Evolutionary conservation across 2,113 vertebrate species (phyloP), one percentile per base, ranked within the genome.

Genomic region (Caloenas nicobarica): DNA sequence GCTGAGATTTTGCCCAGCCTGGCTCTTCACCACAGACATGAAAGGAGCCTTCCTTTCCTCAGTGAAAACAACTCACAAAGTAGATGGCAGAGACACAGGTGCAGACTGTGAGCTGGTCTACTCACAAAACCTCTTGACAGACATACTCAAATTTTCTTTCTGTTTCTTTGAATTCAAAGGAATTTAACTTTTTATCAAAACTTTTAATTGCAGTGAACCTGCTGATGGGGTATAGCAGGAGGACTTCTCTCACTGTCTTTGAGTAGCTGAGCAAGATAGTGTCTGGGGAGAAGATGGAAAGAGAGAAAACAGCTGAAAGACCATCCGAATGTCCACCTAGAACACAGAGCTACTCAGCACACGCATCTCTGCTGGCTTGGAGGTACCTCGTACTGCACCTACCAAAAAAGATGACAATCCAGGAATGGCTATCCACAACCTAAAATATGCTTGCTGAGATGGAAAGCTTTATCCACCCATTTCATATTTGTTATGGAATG

Each of bases 21-120:
- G 18, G 4, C 2, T 82, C 36, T 81, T 79, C 54, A 51, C 14
- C 0, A 0, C 28, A 70, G 33, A 33, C 3, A 14, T 31, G 29
- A 50, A 60, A 65, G 10, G 2, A 72, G 3, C 25, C 7, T 64
- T 16, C 22, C 2, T 2, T 65, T 36, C 17, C 46, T 66, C 31
- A 33, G 13, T 34, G 40, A 38, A 74, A 93, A 57, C 0, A 0
- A 72, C 69, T 69, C 28, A 38, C 16, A 36, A 4, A 16, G 33
- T 38, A 9, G 25, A 16, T 65, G 31, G 57, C 11, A 51, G 33
- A 65, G 4, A 48, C 10, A 17, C 1, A 3, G 10, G 4, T 76
- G 13, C 5, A 86, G 42, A 36, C 31, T 80, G 9, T 50, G 38
- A 24, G 9, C 13, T 26, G 28, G 9, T 73, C 33, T 77, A 7